These are phyloP conservation scores for Ectemnius continuus DNA, from an alignment of 2,888 invertebrate species.

Conservation along the genomic window DNA sequence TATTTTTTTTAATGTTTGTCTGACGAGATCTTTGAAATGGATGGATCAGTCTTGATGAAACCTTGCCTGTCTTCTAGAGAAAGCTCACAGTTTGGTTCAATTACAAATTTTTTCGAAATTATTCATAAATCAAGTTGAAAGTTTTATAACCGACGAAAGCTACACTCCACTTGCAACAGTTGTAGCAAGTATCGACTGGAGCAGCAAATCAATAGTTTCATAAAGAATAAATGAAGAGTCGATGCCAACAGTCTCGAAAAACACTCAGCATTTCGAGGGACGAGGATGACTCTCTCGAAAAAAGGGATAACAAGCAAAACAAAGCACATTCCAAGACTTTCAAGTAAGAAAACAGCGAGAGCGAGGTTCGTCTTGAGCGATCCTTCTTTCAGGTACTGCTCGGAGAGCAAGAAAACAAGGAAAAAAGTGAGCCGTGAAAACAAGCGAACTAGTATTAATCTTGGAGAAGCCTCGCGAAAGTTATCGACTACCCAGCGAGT, in stretches of 20 bases:
- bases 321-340: conserved; percentile 8
- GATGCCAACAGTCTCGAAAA: neutral
- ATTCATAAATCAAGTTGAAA: too few relatives aligned
- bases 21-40: too few relatives aligned
- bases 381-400: conserved; percentile 23
- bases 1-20: too few relatives aligned
- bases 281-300: conserved; percentile 17
- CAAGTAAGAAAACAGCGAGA: neutral
- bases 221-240: neutral
- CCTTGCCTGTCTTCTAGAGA: too few relatives aligned
- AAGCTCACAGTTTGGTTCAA: too few relatives aligned
- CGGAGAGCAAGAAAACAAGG: conserved; percentile 11
- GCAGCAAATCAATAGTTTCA: neutral
- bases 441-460: conserved; percentile 46
- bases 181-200: too few relatives aligned
- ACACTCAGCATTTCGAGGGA: conserved; percentile 33
- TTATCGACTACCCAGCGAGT: conserved; percentile 28
- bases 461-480: conserved; percentile 30
- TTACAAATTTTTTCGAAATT: too few relatives aligned
- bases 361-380: neutral
- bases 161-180: too few relatives aligned
- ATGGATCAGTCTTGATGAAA: too few relatives aligned
- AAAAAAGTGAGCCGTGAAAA: conserved; percentile 24
- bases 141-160: too few relatives aligned
- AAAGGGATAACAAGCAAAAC: conserved; percentile 2